phyloP scores from a whole-genome alignment of 2,888 invertebrate species.

The Dynastes tityus region DNA sequence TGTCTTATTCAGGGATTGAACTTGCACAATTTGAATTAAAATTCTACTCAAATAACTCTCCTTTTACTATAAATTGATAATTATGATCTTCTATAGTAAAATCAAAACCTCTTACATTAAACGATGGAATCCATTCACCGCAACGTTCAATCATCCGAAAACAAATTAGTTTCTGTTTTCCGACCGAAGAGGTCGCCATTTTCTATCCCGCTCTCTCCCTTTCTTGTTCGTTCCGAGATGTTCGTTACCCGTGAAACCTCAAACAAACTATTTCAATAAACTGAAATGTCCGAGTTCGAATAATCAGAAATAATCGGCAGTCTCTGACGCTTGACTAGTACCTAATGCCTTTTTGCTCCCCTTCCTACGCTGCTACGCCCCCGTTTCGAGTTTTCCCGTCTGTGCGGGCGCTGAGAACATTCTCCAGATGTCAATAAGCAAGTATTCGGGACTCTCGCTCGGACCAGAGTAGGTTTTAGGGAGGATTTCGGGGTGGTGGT shows the following conservation, averaged over 20 bases:
- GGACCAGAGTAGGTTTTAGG: neutral
- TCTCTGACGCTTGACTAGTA: neutral
- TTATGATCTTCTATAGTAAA: too few relatives aligned
- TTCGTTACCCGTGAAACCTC: constrained; percentile 51
- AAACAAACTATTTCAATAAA: constrained; percentile 61
- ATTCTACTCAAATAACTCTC: too few relatives aligned
- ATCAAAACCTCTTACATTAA: too few relatives aligned
- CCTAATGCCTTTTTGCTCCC: neutral
- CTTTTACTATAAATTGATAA: too few relatives aligned
- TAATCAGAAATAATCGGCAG: constrained; percentile 56
- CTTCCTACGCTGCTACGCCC: too few relatives aligned
- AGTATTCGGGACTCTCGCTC: neutral
- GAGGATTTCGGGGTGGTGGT: neutral
- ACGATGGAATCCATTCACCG: too few relatives aligned
- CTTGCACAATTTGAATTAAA: too few relatives aligned
- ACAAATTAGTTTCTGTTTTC: constrained; percentile 5
- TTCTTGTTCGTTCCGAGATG: neutral
- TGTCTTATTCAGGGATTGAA: too few relatives aligned
- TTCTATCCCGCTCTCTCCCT: neutral
- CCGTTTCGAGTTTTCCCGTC: neutral
- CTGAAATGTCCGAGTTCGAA: constrained; percentile 42
- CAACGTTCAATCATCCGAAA: neutral
- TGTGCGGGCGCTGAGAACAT: neutral
- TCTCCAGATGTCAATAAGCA: constrained; percentile 11
- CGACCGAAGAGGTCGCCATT: neutral